Conservation (phyloP, 2,113 vertebrate genomes). For the Eulemur rufifrons region DNA sequence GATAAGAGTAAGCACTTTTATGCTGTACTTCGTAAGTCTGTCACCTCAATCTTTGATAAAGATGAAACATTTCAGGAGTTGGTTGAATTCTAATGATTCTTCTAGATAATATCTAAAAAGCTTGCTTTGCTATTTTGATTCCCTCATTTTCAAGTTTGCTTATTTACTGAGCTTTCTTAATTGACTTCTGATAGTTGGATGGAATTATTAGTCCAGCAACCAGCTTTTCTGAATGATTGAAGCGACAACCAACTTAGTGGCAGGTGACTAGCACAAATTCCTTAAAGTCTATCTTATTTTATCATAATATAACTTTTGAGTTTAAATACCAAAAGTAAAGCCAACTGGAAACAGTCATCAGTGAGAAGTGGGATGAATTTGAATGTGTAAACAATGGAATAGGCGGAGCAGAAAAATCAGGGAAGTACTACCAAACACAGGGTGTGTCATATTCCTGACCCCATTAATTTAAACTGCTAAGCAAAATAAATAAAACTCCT, state of each 20-base stretch:
- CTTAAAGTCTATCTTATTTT: neutral
- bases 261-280: neutral
- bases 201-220: neutral
- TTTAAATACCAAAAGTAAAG: slow-evolving; percentile 13
- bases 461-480: slow-evolving; percentile 51
- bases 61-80: neutral
- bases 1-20: neutral
- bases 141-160: neutral
- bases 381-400: neutral
- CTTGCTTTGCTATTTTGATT: neutral
- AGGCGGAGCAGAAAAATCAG: slow-evolving; percentile 22
- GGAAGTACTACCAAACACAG: slow-evolving; percentile 1
- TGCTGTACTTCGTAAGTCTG: neutral
- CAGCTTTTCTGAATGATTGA: neutral
- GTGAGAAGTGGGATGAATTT: neutral
- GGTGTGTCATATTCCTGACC: slow-evolving; percentile 25
- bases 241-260: neutral
- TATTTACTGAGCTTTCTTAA: neutral
- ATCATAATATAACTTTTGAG: neutral
- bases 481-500: slow-evolving; percentile 39
- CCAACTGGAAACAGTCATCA: neutral
- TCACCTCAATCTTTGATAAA: neutral
- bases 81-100: neutral
- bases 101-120: neutral
- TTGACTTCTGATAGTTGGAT: neutral